Conservation (phyloP, 2,888 invertebrate species). For the Drosophila neutralis region DNA sequence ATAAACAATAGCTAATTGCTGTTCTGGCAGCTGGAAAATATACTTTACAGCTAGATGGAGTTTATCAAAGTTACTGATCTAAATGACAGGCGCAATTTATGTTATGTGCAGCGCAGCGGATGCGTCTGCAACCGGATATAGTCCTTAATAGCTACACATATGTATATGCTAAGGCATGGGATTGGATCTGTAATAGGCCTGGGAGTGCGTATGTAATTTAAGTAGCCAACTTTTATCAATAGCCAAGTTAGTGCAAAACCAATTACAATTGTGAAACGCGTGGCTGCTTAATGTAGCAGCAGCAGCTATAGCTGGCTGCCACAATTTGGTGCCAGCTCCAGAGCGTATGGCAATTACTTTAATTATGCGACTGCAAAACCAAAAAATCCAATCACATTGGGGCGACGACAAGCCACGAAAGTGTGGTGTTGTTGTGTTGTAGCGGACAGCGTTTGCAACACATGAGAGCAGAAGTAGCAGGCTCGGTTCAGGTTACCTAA, state of each 20-base stretch:
- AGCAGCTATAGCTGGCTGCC: conserved; percentile 48
- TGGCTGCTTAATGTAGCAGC: conserved; percentile 50
- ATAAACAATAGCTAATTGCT: conserved; percentile 19
- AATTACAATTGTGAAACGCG: conserved; percentile 78
- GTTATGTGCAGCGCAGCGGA: conserved; percentile 11
- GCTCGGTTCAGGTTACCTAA: conserved; percentile 58
- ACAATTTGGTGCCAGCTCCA: conserved; percentile 63
- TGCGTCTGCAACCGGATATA: conserved; percentile 1
- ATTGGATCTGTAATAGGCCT: not conserved
- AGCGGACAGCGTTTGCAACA: conserved; percentile 40
- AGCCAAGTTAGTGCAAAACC: conserved; percentile 37
- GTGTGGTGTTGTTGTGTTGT: conserved; percentile 22
- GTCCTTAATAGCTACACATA: not conserved
- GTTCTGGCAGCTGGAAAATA: not conserved
- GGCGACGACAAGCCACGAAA: conserved; percentile 62
- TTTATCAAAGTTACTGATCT: conserved; percentile 36
- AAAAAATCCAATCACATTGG: conserved; percentile 48
- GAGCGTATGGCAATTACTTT: conserved; percentile 75
- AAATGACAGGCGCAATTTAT: conserved; percentile 37
- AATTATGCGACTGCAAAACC: conserved; percentile 73
- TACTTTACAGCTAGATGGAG: conserved; percentile 4
- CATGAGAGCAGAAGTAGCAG: conserved; percentile 13
- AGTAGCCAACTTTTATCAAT: conserved; percentile 40
- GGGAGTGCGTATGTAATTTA: conserved; percentile 5
- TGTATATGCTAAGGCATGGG: not conserved